Base-by-base conservation (phyloP, 2,888 invertebrate genomes). In the Cheilosia variabilis region DNA sequence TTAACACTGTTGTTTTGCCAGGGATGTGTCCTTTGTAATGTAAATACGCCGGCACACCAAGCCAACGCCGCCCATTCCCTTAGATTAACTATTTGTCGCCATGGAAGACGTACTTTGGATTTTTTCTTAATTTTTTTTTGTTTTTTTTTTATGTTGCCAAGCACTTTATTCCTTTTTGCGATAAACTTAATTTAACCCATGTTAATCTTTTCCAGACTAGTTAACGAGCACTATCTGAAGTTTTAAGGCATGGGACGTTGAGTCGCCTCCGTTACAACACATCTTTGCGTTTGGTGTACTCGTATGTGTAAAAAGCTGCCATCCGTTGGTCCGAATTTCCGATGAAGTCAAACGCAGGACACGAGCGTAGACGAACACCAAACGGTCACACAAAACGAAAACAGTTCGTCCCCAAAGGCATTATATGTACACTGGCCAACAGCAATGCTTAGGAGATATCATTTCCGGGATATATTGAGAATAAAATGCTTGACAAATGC, bases 121-220 rank as follows among this genome's bases (percentile, higher is more conserved):
- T 41, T 68, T 62, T 66, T 19, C 63, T 52, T 58, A 5, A 65
- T 55, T 71, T 7, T 73, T 45, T 47, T 63, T 24, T 72, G 43
- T 53, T 37, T 17, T 68, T 3, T 7, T 31, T 31, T 9, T 34
- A 5, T 27, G 27, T 27, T 34, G 31, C 9, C 7, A 34, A 34
- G 7, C 9, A 34, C 31, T 34, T 37, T 10, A 37, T 37, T 34
- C 77, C 65, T 73, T 73, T 57, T 50, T 52, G 58, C 22, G 73
- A 79, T 79, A 84, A 84, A 79, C 75, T 84, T 79, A 57, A 68
- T 79, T 83, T 75, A 66, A 71, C 45, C 65, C 79, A 69, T 75
- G 79, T 84, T 84, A 84, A 84, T 84, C 79, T 75, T 79, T 55
- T 66, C 65, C 24, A 60, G 75, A 83, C 79, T 79, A 83, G 62